Evolutionary conservation across 2,797 vertebrate genomes (phyloP).

Genomic region (Esox masquinongy): DNA sequence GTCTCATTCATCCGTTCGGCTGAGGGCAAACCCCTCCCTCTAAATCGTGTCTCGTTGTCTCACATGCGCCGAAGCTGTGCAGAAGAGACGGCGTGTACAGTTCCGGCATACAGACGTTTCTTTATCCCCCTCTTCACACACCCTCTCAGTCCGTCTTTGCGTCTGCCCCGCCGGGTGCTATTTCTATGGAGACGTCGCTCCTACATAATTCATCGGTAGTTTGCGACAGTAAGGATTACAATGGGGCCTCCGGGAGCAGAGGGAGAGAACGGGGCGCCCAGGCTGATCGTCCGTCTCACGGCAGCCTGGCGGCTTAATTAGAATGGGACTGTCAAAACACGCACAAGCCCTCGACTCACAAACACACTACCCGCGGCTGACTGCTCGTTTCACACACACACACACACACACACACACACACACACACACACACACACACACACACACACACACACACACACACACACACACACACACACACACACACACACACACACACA

Average conservation of each 20-base stretch:
- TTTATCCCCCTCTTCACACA: background rate
- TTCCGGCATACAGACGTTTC: background rate
- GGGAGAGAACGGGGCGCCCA: constrained; percentile 23
- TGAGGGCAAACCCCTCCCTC: constrained; percentile 43
- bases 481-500: background rate
- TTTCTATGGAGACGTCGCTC: constrained; percentile 35
- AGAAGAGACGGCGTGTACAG: constrained; percentile 7
- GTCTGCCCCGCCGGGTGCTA: constrained; percentile 36
- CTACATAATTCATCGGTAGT: constrained; percentile 50
- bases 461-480: background rate
- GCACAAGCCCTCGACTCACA: background rate
- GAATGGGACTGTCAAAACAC: constrained; percentile 14
- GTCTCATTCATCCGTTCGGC: constrained; percentile 43
- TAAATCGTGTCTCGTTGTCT: constrained; percentile 1
- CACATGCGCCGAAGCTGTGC: background rate
- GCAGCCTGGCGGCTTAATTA: constrained; percentile 42
- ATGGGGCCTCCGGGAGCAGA: constrained; percentile 40
- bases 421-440: background rate
- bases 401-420: background rate
- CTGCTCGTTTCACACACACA: background rate
- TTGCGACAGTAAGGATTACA: constrained; percentile 48
- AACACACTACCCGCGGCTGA: background rate
- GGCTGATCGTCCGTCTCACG: constrained; percentile 36
- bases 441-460: background rate
- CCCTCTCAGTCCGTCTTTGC: constrained; percentile 2